Evolutionary conservation across 2,113 vertebrate species (phyloP), one percentile per base, ranked within the genome.

Genomic region (Indri indri): DNA sequence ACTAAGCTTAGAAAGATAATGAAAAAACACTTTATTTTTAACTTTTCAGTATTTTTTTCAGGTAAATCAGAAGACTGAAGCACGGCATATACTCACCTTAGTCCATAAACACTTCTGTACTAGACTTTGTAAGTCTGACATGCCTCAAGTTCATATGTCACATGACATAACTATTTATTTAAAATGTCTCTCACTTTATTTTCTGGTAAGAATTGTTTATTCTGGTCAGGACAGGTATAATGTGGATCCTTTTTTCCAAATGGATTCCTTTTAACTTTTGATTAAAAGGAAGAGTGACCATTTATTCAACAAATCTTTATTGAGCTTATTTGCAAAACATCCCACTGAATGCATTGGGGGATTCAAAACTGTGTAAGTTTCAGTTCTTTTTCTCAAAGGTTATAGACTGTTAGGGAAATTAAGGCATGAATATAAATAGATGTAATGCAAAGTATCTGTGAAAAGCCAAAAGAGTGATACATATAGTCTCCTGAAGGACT

Each of bases 81-180:
- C 99, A 70, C 98, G 99, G 80, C 94, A 98, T 91, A 99, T 99
- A 97, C 99, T 99, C 90, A 98, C 98, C 98, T 96, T 98, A 96
- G 98, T 99, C 97, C 99, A 99, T 97, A 99, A 98, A 97, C 98
- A 99, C 98, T 99, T 99, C 98, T 99, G 97, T 98, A 98, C 98
- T 98, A 98, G 98, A 97, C 99, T 99, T 97, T 98, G 99, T 99
- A 99, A 99, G 99, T 99, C 96, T 88, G 37, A 4, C 0, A 40
- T 82, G 80, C 85, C 61, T 96, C 85, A 91, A 76, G 23, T 97
- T 94, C 57, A 32, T 87, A 68, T 77, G 70, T 95, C 87, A 81
- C 92, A 50, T 96, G 57, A 91, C 42, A 13, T 91, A 86, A 86
- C 71, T 88, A 23, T 74, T 88, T 94, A 87, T 71, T 96, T 95